Conservation (phyloP, 2,113 vertebrate genomes). For the Indicator maculatus region DNA sequence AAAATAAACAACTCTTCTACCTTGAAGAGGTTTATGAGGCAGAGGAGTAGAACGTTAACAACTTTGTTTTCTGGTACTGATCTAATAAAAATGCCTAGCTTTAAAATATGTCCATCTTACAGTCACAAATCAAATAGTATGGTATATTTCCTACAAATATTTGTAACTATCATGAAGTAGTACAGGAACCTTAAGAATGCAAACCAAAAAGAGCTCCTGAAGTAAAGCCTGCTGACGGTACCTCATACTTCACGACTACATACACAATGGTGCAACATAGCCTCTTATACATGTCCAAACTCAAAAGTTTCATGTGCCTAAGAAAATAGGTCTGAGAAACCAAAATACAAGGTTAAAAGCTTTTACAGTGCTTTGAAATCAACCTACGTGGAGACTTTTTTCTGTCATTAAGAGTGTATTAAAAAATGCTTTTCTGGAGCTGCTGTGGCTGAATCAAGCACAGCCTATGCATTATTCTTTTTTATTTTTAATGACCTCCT, state of each 20-base stretch:
- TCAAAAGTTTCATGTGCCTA: background rate
- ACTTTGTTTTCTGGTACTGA: conserved; percentile 54
- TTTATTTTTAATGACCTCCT: conserved; percentile 70
- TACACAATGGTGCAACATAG: background rate
- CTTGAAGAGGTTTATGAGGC: background rate
- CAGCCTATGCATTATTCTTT: conserved; percentile 10
- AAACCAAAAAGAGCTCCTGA: conserved; percentile 12
- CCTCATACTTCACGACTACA: conserved; percentile 8
- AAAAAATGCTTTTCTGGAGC: conserved; percentile 20
- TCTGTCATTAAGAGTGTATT: background rate
- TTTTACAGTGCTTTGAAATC: conserved; percentile 2
- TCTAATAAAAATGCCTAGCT: conserved; percentile 47
- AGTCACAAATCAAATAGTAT: conserved; percentile 46
- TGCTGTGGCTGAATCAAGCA: background rate
- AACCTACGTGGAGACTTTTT: background rate
- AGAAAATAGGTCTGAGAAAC: conserved; percentile 18
- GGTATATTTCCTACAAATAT: conserved; percentile 55
- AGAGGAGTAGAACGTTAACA: conserved; percentile 31
- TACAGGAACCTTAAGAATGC: conserved; percentile 62
- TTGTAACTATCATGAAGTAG: conserved; percentile 59
- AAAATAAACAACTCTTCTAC: background rate
- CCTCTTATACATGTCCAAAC: background rate
- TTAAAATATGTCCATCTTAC: conserved; percentile 42
- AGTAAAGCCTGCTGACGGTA: background rate
- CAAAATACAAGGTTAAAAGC: background rate